Conservation (phyloP, 2,888 invertebrate genomes). For the Tenthredo mesomela region DNA sequence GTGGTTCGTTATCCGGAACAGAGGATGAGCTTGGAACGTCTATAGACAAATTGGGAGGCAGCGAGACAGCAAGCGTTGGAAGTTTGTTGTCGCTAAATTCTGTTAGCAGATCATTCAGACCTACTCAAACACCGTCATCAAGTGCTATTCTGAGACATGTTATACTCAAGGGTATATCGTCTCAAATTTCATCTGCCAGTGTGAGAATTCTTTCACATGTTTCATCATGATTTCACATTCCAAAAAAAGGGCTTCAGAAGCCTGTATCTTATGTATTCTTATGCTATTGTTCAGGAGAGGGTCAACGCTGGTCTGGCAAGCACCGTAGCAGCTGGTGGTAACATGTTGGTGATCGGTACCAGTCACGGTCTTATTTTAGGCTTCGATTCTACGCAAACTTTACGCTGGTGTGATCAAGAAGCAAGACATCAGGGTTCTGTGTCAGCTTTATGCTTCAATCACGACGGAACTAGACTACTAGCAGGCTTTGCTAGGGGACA, state of each 20-base stretch:
- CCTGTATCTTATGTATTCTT: too few species aligned
- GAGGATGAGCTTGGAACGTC: conserved; percentile 75
- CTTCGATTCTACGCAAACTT: conserved; percentile 91
- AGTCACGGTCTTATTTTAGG: conserved; percentile 95
- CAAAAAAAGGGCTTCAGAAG: too few species aligned
- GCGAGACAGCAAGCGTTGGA: conserved; percentile 80
- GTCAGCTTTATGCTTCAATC: conserved; percentile 91
- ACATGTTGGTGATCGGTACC: conserved; percentile 94
- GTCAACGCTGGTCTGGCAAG: conserved; percentile 94
- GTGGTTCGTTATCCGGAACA: conserved; percentile 82
- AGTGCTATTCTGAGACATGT: conserved; percentile 88
- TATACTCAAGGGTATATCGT: conserved; percentile 92
- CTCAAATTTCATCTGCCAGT: conserved; percentile 92
- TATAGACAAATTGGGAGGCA: conserved; percentile 74
- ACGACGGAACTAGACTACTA: conserved; percentile 91
- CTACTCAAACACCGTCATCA: conserved; percentile 76
- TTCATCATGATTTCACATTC: too few species aligned
- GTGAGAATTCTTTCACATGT: too few species aligned
- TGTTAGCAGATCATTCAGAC: conserved; percentile 71
- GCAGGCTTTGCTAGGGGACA: conserved; percentile 90
- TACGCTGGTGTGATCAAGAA: conserved; percentile 93
- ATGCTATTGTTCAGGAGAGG: conserved; percentile 84
- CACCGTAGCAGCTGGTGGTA: conserved; percentile 87
- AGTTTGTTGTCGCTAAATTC: conserved; percentile 79
- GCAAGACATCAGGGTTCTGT: conserved; percentile 88